Base-by-base conservation (phyloP, 2,888 invertebrate genomes). In the Meloe dianella region DNA sequence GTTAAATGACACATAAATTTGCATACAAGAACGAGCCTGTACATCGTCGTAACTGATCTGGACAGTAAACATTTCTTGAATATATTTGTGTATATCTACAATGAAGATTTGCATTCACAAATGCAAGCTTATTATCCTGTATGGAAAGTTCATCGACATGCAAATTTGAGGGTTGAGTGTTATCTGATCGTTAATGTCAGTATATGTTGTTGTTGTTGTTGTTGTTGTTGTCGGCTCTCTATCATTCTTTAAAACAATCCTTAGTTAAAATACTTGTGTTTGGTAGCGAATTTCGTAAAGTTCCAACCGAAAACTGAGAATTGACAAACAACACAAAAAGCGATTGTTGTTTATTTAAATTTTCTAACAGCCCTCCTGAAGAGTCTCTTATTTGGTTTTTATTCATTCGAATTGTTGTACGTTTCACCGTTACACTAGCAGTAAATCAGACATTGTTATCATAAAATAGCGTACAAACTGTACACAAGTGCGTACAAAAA, bases 1-100 rank as follows among this genome's bases (percentile, higher is more conserved):
- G 78, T 79, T 78, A 79, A 79, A 80, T 79, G 80, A 80, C 80
- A 79, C 78, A 79, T 77, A 75, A 75, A 79, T 78, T 76, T 79
- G 78, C 79, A 79, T 78, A 75, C 78, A 72, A 73, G 74, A 74
- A 77, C 74, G 74, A 71, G 72, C 73, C 74, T 68, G n/a, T n/a
- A 68, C 68, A 75, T 77, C 72, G 76, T 75, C 74, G 80, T 78
- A 79, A 79, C 76, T 79, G 78, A 80, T 79, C 78, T 77, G 71
- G 75, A 76, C 77, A 77, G 78, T 77, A 77, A 77, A 78, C 75
- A 74, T 74, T 68, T 71, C 74, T 74, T 47, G 67, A 68, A 68
- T 71, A 73, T 73, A 71, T 71, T 66, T 69, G 66, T 65, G 70
- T 70, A 73, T 75, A 71, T 74, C 74, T 74, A 63, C 57, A 57